These are phyloP conservation scores for Pyralis farinalis DNA, from an alignment of 2,888 invertebrate species.

Conservation along the genomic window DNA sequence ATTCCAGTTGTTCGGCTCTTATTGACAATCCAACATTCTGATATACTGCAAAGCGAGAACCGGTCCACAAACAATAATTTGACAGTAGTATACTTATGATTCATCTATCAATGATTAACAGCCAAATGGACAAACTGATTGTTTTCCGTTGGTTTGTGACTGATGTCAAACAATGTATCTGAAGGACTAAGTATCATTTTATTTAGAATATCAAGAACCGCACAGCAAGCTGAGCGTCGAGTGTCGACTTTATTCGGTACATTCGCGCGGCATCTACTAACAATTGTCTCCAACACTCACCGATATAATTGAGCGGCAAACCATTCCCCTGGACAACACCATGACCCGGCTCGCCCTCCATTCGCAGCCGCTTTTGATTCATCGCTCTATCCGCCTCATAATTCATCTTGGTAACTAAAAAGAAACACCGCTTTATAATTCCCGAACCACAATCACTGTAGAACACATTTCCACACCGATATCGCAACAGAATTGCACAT, in stretches of 20 bases:
- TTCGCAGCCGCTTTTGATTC: conserved; percentile 78
- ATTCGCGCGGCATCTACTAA: conserved; percentile 27
- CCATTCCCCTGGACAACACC: conserved; percentile 77
- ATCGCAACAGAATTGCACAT: conserved; percentile 41
- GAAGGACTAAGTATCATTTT: no score
- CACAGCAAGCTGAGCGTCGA: no score
- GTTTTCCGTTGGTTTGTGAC: no score
- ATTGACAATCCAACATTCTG: no score
- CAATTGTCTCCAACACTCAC: conserved; percentile 30
- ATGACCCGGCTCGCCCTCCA: conserved; percentile 77
- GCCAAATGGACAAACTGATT: no score
- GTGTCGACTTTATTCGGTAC: conserved; percentile 7
- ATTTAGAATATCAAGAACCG: no score
- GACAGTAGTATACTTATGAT: no score
- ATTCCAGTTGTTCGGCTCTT: no score
- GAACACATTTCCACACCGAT: conserved; percentile 41
- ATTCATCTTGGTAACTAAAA: conserved; percentile 78
- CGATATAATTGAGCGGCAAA: conserved; percentile 76
- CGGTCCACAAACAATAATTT: no score
- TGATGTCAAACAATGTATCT: no score
- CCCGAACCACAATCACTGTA: conserved; percentile 30
- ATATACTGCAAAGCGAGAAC: no score
- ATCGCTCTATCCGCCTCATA: conserved; percentile 78
- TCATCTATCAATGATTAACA: no score
- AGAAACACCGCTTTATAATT: conserved; percentile 47